phyloP scores from a whole-genome alignment of 1,140 invertebrate species.

The Diuraphis noxia region DNA sequence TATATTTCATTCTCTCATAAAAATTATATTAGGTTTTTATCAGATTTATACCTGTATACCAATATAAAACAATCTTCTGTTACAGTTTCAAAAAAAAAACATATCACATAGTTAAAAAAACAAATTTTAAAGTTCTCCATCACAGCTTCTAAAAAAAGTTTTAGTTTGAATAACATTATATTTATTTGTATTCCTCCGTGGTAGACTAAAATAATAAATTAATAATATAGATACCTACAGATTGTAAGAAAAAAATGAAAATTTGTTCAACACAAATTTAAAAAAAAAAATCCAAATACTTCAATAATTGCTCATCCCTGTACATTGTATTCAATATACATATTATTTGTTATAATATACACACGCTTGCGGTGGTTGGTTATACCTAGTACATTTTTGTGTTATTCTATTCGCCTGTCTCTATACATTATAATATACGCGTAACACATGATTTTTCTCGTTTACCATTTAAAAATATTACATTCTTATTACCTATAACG shows the following conservation, averaged over 20 bases:
- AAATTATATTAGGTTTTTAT: not conserved
- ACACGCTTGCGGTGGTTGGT: conserved; percentile 46
- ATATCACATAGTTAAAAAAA: not conserved
- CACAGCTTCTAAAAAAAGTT: not conserved
- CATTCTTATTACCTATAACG: not conserved
- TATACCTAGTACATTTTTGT: not conserved
- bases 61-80: not conserved
- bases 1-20: not conserved
- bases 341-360: not conserved
- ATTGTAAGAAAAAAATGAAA: no score
- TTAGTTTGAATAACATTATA: not conserved
- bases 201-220: not conserved
- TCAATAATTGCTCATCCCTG: not conserved
- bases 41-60: not conserved
- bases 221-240: not conserved
- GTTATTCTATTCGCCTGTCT: not conserved
- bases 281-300: not conserved
- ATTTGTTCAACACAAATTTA: no score
- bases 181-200: not conserved
- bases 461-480: not conserved
- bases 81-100: not conserved
- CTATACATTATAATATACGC: not conserved
- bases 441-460: not conserved
- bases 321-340: not conserved
- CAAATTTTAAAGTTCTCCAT: not conserved